A percentile compares a stretch with the other conserved stretches of the same genome.
Conservation (phyloP, 2,888 invertebrate species). For the Halictus quadricinctus region DNA sequence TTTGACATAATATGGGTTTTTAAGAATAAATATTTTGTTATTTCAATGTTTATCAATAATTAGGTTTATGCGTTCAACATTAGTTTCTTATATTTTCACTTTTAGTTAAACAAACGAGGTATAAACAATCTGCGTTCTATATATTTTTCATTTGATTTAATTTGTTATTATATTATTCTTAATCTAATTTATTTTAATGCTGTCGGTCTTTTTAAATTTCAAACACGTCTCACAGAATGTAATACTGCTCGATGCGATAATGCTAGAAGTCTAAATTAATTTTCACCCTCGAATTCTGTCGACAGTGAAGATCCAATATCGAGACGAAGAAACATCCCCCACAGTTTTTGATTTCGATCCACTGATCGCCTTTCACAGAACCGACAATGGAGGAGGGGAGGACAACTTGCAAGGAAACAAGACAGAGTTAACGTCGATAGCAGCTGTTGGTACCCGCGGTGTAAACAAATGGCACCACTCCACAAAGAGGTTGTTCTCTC, state of each 20-base stretch:
- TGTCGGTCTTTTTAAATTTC: not conserved
- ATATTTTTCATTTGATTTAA: not conserved
- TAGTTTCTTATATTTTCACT: too few species aligned
- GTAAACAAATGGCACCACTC: conserved; percentile 73
- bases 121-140: not conserved
- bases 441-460: conserved; percentile 74
- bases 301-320: conserved; percentile 42
- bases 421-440: conserved; percentile 72
- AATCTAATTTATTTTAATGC: not conserved
- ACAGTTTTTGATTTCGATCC: conserved; percentile 49
- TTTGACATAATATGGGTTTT: not conserved
- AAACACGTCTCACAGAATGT: too few species aligned
- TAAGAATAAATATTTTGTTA: not conserved
- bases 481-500: conserved; percentile 32
- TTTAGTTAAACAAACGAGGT: too few species aligned
- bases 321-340: conserved; percentile 43
- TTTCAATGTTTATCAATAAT: not conserved
- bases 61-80: too few species aligned
- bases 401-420: conserved; percentile 47
- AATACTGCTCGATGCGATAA: not conserved
- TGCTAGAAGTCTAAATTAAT: conserved; percentile 37
- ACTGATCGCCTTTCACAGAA: conserved; percentile 46
- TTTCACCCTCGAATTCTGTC: conserved; percentile 30
- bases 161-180: not conserved
- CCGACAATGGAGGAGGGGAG: conserved; percentile 31